These are phyloP conservation scores for Metacarcinus magister DNA, from an alignment of 2,888 invertebrate genomes.

Conservation along the genomic window DNA sequence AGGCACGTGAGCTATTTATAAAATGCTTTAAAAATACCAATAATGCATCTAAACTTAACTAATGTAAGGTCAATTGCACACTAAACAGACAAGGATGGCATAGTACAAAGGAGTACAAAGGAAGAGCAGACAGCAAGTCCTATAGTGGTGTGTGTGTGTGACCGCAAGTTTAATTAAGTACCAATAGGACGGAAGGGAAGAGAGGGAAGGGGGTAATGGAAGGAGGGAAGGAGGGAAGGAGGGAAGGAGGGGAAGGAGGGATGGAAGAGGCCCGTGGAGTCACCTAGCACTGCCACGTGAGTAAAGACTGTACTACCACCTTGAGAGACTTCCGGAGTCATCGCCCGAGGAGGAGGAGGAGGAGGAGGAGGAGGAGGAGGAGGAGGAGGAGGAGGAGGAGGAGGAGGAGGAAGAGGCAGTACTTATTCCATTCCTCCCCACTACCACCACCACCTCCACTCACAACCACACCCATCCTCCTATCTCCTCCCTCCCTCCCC, in stretches of 20 bases:
- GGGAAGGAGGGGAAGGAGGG: too few species aligned
- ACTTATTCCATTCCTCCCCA: neutral
- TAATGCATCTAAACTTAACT: too few species aligned
- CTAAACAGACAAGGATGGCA: too few species aligned
- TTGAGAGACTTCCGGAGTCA: constrained; percentile 10
- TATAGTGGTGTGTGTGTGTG: too few species aligned
- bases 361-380: neutral
- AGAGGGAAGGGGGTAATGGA: too few species aligned
- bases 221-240: neutral
- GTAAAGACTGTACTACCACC: neutral
- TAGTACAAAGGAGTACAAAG: too few species aligned
- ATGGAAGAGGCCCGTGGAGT: neutral
- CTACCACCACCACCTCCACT: neutral
- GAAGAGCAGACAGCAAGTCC: too few species aligned
- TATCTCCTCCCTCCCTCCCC: neutral
- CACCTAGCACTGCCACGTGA: neutral
- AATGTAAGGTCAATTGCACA: too few species aligned
- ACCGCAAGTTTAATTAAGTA: too few species aligned
- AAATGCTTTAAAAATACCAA: too few species aligned
- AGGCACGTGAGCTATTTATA: neutral
- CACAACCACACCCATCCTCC: too few species aligned
- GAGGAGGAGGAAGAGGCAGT: neutral
- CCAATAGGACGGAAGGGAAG: too few species aligned
- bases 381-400: neutral
- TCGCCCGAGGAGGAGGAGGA: neutral